Evolutionary conservation across 2,797 vertebrate genomes (phyloP), one percentile per base, ranked within the genome.

Genomic region (Streptopelia turtur): DNA sequence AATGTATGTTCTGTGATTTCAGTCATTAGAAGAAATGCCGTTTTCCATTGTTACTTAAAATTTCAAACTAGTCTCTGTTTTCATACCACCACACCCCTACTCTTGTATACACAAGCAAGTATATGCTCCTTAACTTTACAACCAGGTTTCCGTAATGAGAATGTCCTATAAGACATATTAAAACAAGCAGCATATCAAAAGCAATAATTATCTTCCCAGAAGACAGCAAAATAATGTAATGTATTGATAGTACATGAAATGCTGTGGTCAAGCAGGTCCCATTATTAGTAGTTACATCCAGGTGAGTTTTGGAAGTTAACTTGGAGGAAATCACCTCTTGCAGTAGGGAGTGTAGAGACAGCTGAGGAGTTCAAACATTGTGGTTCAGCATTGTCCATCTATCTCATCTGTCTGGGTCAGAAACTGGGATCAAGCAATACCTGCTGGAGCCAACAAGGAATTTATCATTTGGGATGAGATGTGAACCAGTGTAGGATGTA

Each of bases 301-400:
- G 13, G 10, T 24, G 14, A 65, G 9, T 41, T 92, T 37, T 87
- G 33, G 33, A 89, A 74, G 14, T 35, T 55, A n/a, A 41, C 6
- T 52, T 83, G 33, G 13, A 70, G 18, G 33, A 87, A 41, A 30
- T 18, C 50, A 43, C 1, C 8, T 60, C 14, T 52, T 74, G 39
- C 27, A 37, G 11, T 14, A 68, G 33, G 10, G 6, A 57, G 2
- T 30, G 41, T 37, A 37, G 55, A 72, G 18, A 4, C 57, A 39
- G 7, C 21, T 71, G 23, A 53, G 20, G 17, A 49, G 7, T 57
- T 83, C 41, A 60, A 66, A 70, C 0, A 0, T 2, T 20, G 27
- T 59, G 55, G 12, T 23, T 87, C 16, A 53, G 18, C 68, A 6
- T 1, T 43, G 6, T 10, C n/a, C 39, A 1, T 13, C 28, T n/a